These are phyloP conservation scores for Dynastes hyllus DNA, from an alignment of 2,888 invertebrate genomes.

Conservation along the genomic window DNA sequence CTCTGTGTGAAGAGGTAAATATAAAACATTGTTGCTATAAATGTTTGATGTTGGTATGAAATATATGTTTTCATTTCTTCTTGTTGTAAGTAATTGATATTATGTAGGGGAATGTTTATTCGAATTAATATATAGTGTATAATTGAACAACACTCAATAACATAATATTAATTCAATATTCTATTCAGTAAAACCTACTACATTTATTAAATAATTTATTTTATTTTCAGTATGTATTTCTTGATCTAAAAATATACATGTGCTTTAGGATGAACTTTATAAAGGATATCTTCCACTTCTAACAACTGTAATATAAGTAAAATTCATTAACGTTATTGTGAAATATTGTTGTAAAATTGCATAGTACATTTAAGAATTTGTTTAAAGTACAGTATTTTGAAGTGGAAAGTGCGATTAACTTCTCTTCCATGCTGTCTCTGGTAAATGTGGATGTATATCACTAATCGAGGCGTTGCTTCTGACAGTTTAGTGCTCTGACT, in stretches of 20 bases:
- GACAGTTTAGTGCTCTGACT: conserved; percentile 54
- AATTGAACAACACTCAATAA: background rate
- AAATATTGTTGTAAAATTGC: background rate
- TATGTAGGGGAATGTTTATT: conserved; percentile 17
- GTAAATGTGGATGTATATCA: conserved; percentile 55
- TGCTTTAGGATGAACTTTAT: conserved; percentile 51
- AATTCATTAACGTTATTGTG: background rate
- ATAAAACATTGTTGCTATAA: conserved; percentile 52
- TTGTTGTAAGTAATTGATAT: conserved; percentile 42
- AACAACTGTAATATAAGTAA: conserved; percentile 27
- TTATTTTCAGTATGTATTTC: conserved; percentile 41
- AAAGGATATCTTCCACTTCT: conserved; percentile 48
- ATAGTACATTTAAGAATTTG: background rate
- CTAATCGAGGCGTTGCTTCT: conserved; percentile 53
- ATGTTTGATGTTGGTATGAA: conserved; percentile 53
- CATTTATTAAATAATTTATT: conserved; percentile 39
- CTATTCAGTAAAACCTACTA: conserved; percentile 14
- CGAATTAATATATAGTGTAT: background rate
- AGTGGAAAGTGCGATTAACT: conserved; percentile 51
- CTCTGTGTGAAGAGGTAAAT: conserved; percentile 94
- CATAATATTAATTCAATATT: conserved; percentile 36
- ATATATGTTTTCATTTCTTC: conserved; percentile 46
- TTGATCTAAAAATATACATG: conserved; percentile 40
- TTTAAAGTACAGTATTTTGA: conserved; percentile 39
- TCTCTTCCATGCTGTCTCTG: conserved; percentile 55